Conservation (phyloP, 1,140 invertebrate genomes). For the Drosophila dunni region DNA sequence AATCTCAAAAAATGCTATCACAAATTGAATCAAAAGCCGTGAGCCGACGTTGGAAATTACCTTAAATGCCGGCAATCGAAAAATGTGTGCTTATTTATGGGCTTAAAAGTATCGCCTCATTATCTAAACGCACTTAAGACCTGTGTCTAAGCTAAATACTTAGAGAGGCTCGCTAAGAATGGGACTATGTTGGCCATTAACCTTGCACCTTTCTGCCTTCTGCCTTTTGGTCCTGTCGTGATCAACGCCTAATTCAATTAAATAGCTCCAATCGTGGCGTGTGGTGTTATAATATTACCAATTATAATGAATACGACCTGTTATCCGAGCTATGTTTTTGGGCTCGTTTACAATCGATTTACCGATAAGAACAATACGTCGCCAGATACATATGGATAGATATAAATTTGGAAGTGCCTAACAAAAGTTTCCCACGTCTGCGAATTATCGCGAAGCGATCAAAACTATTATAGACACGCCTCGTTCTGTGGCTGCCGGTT, state of each 20-base stretch:
- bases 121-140: slow-evolving; percentile 28
- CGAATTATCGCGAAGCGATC: slow-evolving; percentile 32
- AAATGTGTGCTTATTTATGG: slow-evolving; percentile 63
- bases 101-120: slow-evolving; percentile 34
- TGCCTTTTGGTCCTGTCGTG: slow-evolving; percentile 2
- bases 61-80: slow-evolving; percentile 73
- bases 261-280: slow-evolving; percentile 29
- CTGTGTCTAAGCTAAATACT: slow-evolving; percentile 3
- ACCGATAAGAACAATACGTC: slow-evolving; percentile 36
- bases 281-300: slow-evolving; percentile 33
- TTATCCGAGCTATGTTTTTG: slow-evolving; percentile 42
- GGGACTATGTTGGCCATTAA: slow-evolving; percentile 17
- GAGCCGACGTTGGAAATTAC: slow-evolving; percentile 59
- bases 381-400: slow-evolving; percentile 7
- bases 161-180: slow-evolving; percentile 11
- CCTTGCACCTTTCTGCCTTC: slow-evolving; percentile 25
- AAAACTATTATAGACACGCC: slow-evolving; percentile 54
- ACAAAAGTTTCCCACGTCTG: slow-evolving; percentile 55
- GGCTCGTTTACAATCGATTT: slow-evolving; percentile 30
- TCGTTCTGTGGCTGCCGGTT: slow-evolving; percentile 58
- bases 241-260: slow-evolving; percentile 40
- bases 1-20: slow-evolving; percentile 29
- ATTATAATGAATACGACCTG: slow-evolving; percentile 59
- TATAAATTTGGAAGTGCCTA: slow-evolving; percentile 10
- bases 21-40: slow-evolving; percentile 68